phyloP scores from a whole-genome alignment of 2,113 vertebrate genomes.

The Eulacestoma nigropectus region DNA sequence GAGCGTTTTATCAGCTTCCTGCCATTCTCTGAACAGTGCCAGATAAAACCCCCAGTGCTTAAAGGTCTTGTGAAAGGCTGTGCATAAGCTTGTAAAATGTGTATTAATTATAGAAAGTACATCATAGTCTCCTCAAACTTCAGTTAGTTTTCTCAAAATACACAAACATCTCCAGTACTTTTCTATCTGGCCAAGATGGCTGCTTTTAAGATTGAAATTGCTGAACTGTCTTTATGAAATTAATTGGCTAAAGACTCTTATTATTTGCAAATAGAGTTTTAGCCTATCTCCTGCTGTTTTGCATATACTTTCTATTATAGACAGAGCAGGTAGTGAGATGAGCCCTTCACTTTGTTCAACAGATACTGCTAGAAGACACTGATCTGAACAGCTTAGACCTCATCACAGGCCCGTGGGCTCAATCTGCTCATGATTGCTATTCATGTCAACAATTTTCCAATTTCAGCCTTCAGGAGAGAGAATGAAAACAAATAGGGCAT shows the following conservation, averaged over 20 bases:
- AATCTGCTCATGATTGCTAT: background rate
- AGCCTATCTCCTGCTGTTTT: background rate
- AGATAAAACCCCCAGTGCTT: constrained; percentile 55
- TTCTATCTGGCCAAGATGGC: background rate
- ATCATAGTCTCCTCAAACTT: constrained; percentile 9
- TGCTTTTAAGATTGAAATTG: background rate
- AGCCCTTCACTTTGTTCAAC: background rate
- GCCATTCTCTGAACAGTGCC: constrained; percentile 40
- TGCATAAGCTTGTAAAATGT: constrained; percentile 48
- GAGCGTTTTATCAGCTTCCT: constrained; percentile 72
- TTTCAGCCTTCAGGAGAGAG: background rate
- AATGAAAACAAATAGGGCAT: background rate
- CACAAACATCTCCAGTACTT: background rate
- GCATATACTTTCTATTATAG: background rate
- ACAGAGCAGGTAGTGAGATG: background rate
- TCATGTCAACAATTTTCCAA: background rate
- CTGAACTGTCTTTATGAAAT: background rate
- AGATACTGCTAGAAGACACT: background rate
- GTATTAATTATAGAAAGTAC: constrained; percentile 62
- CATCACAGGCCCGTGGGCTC: background rate
- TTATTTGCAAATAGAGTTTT: constrained; percentile 4
- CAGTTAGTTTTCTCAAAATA: background rate
- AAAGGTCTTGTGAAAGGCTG: constrained; percentile 64
- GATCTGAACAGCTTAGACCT: background rate
- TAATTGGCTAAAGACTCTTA: background rate